Evolutionary conservation across 2,113 vertebrate genomes (phyloP), one percentile per base, ranked within the genome.

Genomic region (Hydrochoerus hydrochaeris): DNA sequence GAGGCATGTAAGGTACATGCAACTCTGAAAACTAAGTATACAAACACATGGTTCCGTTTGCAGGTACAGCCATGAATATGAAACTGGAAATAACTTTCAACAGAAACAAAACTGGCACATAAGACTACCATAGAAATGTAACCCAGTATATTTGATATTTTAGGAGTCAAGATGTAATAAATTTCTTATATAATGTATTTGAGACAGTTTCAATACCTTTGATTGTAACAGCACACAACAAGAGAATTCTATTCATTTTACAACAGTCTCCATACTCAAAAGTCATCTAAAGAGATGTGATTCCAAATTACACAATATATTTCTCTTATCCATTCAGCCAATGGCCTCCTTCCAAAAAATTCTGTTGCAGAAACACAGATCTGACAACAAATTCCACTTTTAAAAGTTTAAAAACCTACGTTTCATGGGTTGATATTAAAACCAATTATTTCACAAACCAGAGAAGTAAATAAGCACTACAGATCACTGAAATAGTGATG

Each of bases 231-330:
- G 14, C 83, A 67, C 90, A 38, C 85, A 82, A 78, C 69, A 82
- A 92, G 60, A 84, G 81, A 95, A 81, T 94, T 81, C 84, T 9
- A 95, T 71, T 85, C 49, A 94, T 90, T 96, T 82, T 73, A 84
- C 78, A 97, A 90, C 81, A 63, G 71, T 65, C 30, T 88, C 44
- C 46, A 90, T 89, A 93, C 49, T 88, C 89, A 90, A 69, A 97
- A 97, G 49, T 91, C 52, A 96, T 86, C 92, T 96, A 80, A 84
- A 97, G 93, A 90, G 94, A 94, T 84, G 11, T 88, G 54, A 73
- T 95, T 96, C 73, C 90, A 86, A 94, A 87, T 94, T 97, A 97
- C 57, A 97, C 62, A 97, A 85, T 96, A 32, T 88, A 91, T 62
- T 54, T 92, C 65, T 90, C 69, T 49, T 94, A 90, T 71, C 88